Conservation (phyloP, 2,888 invertebrate genomes). For the Mimumesa dahlbomi region DNA sequence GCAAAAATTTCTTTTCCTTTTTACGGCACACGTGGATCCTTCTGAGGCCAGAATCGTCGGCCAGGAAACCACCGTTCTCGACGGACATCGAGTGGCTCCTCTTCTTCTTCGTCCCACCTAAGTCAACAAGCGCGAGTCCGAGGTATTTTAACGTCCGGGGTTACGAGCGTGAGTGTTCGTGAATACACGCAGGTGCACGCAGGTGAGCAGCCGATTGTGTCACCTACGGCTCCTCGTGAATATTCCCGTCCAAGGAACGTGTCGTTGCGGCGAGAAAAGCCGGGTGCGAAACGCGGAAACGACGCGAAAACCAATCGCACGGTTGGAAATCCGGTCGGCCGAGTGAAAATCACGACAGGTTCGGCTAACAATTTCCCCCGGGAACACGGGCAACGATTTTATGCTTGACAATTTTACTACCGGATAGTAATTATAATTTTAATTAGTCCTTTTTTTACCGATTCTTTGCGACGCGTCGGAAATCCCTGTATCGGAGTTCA, state of each 20-base stretch:
- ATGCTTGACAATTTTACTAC: no score
- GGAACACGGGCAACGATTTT: no score
- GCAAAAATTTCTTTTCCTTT: constrained; percentile 28
- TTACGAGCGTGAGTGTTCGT: constrained; percentile 49
- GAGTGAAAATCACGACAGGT: no score
- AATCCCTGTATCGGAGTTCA: no score
- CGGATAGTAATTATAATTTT: no score
- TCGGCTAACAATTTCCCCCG: no score
- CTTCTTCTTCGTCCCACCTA: constrained; percentile 60
- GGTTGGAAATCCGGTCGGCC: no score
- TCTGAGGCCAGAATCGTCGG: constrained; percentile 52
- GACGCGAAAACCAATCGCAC: no score
- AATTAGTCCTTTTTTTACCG: no score
- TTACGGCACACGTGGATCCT: constrained; percentile 17
- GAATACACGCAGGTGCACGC: constrained; percentile 60
- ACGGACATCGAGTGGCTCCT: constrained; percentile 59
- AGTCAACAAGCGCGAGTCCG: constrained; percentile 57
- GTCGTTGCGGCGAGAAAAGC: constrained; percentile 7
- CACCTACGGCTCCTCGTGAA: constrained; percentile 21
- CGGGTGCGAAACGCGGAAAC: constrained; percentile 28
- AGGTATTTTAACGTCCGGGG: constrained; percentile 55
- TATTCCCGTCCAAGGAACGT: constrained; percentile 7
- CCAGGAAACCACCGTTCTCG: constrained; percentile 56
- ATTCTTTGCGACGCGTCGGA: no score
- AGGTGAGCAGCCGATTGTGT: constrained; percentile 41